A percentile compares a stretch with the other conserved stretches of the same genome.
These are phyloP conservation scores for Salminus brasiliensis DNA, from an alignment of 2,113 vertebrate species.

Conservation along the genomic window DNA sequence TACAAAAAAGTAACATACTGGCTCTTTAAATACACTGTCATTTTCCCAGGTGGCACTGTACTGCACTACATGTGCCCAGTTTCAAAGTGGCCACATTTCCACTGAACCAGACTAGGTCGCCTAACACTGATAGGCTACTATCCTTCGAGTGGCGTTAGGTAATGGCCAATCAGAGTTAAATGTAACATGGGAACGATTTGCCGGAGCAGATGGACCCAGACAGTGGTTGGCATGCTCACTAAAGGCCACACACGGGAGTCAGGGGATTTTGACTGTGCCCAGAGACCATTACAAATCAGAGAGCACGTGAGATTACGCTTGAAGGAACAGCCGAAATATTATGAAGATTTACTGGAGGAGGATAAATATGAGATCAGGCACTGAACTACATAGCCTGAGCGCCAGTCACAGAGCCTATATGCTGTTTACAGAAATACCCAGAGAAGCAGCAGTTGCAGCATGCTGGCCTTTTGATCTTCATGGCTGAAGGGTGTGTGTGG, in stretches of 20 bases:
- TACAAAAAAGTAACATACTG: too few species aligned
- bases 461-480: not conserved
- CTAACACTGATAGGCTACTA: slow-evolving; percentile 3
- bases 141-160: not conserved
- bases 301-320: not conserved
- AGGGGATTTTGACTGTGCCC: not conserved
- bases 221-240: not conserved
- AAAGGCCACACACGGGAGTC: not conserved
- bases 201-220: not conserved
- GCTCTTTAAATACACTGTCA: too few species aligned
- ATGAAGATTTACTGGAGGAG: not conserved
- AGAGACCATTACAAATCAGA: not conserved
- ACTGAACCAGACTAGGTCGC: not conserved
- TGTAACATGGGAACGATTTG: not conserved
- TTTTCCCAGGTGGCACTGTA: too few species aligned
- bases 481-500: not conserved
- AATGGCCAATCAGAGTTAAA: not conserved
- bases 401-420: not conserved
- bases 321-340: not conserved
- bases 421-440: not conserved
- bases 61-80: not conserved
- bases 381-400: not conserved
- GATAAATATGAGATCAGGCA: not conserved
- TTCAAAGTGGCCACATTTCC: not conserved
- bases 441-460: not conserved